phyloP scores from a whole-genome alignment of 1,140 invertebrate species.

The Luehdorfia chinensis region DNA sequence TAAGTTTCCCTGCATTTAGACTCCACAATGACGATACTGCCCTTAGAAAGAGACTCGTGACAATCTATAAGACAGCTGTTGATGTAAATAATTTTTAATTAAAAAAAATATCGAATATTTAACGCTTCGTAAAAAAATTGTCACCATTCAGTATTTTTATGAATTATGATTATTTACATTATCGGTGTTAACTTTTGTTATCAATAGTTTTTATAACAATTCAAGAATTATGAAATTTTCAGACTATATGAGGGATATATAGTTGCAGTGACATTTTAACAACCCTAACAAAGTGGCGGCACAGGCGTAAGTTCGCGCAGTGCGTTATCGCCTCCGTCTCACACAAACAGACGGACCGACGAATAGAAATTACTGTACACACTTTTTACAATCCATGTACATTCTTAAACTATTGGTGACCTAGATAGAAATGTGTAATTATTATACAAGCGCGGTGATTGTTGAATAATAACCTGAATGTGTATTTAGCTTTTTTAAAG shows the following conservation, averaged over 20 bases:
- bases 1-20: slow-evolving; percentile 20
- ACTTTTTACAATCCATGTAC: slow-evolving; percentile 43
- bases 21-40: slow-evolving; percentile 25
- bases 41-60: slow-evolving; percentile 42
- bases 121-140: too few species aligned
- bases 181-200: too few species aligned
- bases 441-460: neutral
- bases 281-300: slow-evolving; percentile 43
- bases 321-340: slow-evolving; percentile 58
- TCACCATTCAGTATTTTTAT: too few species aligned
- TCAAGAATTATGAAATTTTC: too few species aligned
- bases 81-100: slow-evolving; percentile 9
- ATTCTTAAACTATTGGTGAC: slow-evolving; percentile 40
- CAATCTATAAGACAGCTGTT: slow-evolving; percentile 47
- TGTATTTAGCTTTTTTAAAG: too few species aligned
- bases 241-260: too few species aligned
- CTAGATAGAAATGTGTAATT: slow-evolving; percentile 22
- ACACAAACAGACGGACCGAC: slow-evolving; percentile 50
- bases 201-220: too few species aligned
- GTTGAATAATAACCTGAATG: neutral
- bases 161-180: too few species aligned
- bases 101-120: too few species aligned
- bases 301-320: slow-evolving; percentile 39
- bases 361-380: slow-evolving; percentile 51
- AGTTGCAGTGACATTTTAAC: slow-evolving; percentile 23